Percentiles rank a stretch among this genome's conserved stretches.
Evolutionary conservation across 92 coral and sea anemone genomes (phyloP).

Genomic region (Palythoa caribaeorum): DNA sequence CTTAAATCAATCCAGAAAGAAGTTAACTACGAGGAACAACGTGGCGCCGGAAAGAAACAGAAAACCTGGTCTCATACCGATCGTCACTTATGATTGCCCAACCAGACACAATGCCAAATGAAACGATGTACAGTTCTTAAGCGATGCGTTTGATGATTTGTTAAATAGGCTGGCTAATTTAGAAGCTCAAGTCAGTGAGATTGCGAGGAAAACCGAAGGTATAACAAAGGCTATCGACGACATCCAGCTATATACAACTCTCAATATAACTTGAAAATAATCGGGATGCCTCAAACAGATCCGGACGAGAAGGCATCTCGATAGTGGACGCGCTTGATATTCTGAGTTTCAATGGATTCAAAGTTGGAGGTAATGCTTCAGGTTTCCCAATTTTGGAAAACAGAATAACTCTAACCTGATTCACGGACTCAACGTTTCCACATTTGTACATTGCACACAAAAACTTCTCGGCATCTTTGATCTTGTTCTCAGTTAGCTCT

Average conservation of each 20-base stretch:
- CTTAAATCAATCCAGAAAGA: not conserved
- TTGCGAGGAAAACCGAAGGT: slow-evolving; percentile 15
- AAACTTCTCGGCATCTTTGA: slow-evolving; percentile 6
- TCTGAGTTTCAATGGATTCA: slow-evolving; percentile 37
- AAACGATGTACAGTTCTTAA: slow-evolving; percentile 8
- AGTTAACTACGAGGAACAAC: slow-evolving; percentile 20
- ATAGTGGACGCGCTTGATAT: slow-evolving; percentile 49
- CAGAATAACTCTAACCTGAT: slow-evolving; percentile 20
- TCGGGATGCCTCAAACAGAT: slow-evolving; percentile 36
- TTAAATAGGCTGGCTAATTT: not conserved
- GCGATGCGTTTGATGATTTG: slow-evolving; percentile 5
- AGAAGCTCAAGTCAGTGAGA: not conserved
- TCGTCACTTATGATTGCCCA: slow-evolving; percentile 22
- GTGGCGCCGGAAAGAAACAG: not conserved
- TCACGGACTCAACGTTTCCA: slow-evolving; percentile 8
- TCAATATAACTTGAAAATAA: slow-evolving; percentile 39
- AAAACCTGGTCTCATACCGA: not conserved
- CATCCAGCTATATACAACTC: slow-evolving; percentile 24
- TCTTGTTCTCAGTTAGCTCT: slow-evolving; percentile 34
- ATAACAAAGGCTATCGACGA: slow-evolving; percentile 40
- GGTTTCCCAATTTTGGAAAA: slow-evolving; percentile 49
- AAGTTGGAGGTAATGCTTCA: slow-evolving; percentile 33
- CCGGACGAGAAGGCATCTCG: slow-evolving; percentile 3
- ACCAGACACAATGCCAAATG: slow-evolving; percentile 17
- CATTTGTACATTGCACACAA: not conserved